Evolutionary conservation across 92 coral and sea anemone species (phyloP).

Genomic region (Porites cylindrica): DNA sequence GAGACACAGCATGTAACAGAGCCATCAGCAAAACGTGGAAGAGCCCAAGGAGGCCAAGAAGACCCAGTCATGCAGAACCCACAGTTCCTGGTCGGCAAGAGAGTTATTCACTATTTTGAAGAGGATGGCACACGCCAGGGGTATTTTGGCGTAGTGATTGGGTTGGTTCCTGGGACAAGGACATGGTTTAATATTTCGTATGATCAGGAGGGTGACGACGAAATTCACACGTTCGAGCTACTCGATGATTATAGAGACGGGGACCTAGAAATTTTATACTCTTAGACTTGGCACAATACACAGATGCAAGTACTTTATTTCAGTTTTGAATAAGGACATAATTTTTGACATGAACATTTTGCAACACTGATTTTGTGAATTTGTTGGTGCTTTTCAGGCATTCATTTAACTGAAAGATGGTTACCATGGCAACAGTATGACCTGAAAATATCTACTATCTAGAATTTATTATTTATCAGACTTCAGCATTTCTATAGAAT

Average conservation of each 20-base stretch:
- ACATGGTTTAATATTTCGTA: slow-evolving; percentile 40
- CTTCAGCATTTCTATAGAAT: slow-evolving; percentile 30
- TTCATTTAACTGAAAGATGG: slow-evolving; percentile 41
- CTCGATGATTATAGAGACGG: slow-evolving; percentile 46
- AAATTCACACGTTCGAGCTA: slow-evolving; percentile 24
- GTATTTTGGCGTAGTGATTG: slow-evolving; percentile 22
- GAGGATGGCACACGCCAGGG: slow-evolving; percentile 54
- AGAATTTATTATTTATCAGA: slow-evolving; percentile 25
- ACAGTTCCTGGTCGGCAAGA: slow-evolving; percentile 52
- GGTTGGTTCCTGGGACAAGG: slow-evolving; percentile 40
- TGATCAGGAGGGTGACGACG: slow-evolving; percentile 24
- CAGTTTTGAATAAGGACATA: slow-evolving; percentile 32
- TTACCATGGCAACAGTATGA: slow-evolving; percentile 41
- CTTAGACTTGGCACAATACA: not conserved
- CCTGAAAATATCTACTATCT: slow-evolving; percentile 19
- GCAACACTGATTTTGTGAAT: not conserved
- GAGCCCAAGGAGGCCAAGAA: slow-evolving; percentile 28
- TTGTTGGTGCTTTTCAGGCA: not conserved
- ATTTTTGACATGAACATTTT: slow-evolving; percentile 1
- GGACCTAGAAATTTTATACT: slow-evolving; percentile 47
- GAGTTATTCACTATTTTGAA: slow-evolving; percentile 51
- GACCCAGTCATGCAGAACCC: slow-evolving; percentile 43
- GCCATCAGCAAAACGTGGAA: slow-evolving; percentile 21
- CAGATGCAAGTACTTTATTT: slow-evolving; percentile 27
- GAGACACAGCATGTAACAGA: slow-evolving; percentile 24